These are phyloP conservation scores for Sitta europaea DNA, from an alignment of 2,113 vertebrate genomes.

Conservation along the genomic window DNA sequence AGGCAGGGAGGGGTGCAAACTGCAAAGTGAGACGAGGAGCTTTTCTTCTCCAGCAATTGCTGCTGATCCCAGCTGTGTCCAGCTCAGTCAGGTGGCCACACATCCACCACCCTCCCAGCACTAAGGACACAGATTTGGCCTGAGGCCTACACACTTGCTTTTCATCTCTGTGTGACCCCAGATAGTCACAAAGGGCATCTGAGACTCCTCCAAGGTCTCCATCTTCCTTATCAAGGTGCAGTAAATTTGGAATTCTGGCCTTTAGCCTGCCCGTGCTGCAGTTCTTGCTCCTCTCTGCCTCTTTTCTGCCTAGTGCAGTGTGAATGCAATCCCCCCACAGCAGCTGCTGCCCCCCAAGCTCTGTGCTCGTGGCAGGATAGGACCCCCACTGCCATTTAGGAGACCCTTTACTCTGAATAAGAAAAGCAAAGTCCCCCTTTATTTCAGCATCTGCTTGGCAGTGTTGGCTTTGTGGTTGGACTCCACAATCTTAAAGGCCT, in stretches of 20 bases:
- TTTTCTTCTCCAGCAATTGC: background rate
- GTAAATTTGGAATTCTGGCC: background rate
- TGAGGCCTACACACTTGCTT: background rate
- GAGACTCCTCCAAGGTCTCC: background rate
- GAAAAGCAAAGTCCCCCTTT: background rate
- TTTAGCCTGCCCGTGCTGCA: background rate
- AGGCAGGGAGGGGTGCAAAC: background rate
- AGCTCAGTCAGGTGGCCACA: background rate
- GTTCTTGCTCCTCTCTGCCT: background rate
- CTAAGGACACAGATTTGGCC: rapidly evolving
- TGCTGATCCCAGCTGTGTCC: background rate
- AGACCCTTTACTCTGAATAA: background rate
- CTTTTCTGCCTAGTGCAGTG: background rate
- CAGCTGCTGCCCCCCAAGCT: background rate
- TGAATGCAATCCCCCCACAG: background rate
- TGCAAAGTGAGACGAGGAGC: background rate
- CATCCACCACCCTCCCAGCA: rapidly evolving
- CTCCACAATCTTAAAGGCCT: background rate
- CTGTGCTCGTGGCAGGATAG: background rate
- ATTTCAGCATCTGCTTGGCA: background rate
- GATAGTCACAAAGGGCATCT: background rate
- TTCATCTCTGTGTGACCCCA: rapidly evolving
- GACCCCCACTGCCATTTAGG: background rate
- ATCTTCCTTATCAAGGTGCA: background rate
- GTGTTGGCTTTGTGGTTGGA: background rate